Conservation (phyloP, 2,113 vertebrate species). For the Corythoichthys intestinalis region DNA sequence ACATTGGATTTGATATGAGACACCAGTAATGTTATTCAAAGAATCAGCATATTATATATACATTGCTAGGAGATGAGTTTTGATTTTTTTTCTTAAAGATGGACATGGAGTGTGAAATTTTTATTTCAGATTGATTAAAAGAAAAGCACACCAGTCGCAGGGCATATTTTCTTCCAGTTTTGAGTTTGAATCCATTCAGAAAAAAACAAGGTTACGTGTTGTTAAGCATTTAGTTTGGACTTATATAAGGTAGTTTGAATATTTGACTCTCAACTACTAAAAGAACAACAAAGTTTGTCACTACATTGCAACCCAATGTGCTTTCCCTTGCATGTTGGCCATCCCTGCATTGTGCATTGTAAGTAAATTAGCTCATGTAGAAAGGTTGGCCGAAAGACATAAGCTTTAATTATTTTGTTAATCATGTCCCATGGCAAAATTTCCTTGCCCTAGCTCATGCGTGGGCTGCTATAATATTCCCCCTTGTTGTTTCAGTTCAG, state of each 20-base stretch:
- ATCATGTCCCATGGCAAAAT: slow-evolving; percentile 43
- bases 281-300: slow-evolving; percentile 6
- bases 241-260: neutral
- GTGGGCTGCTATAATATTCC: slow-evolving; percentile 45
- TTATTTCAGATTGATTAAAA: neutral
- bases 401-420: slow-evolving; percentile 38
- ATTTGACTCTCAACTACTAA: neutral
- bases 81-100: too few relatives aligned
- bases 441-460: slow-evolving; percentile 49
- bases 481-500: slow-evolving; percentile 40
- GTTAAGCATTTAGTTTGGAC: neutral
- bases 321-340: slow-evolving; percentile 9
- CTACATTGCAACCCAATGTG: slow-evolving; percentile 25
- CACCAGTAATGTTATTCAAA: too few relatives aligned
- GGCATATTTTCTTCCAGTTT: neutral
- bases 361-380: slow-evolving; percentile 43
- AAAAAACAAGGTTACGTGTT: neutral
- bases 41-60: too few relatives aligned
- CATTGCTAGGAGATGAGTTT: too few relatives aligned
- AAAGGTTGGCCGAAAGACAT: slow-evolving; percentile 34
- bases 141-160: neutral
- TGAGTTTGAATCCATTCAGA: neutral
- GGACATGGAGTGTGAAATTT: too few relatives aligned
- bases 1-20: too few relatives aligned
- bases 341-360: slow-evolving; percentile 20